Base-by-base conservation (phyloP, 2,797 vertebrate genomes). In the Pithecia hirsuta region DNA sequence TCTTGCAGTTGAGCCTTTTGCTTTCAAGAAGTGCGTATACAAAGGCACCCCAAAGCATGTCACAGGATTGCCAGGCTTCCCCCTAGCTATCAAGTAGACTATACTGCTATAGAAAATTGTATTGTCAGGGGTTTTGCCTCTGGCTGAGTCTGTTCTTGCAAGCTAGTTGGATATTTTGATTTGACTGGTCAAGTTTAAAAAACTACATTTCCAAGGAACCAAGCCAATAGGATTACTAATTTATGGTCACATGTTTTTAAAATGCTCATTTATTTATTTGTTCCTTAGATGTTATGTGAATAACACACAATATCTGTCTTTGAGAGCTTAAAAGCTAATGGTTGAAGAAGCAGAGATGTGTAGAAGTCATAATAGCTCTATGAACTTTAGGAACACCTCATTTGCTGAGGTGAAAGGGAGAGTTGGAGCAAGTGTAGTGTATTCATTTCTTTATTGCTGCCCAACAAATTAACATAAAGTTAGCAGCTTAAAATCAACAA, bases 151-250 rank as follows among this genome's bases (percentile, higher is more conserved):
- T 52, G 14, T 83, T 52, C 57, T 93, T 96, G 24, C 41, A 75
- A 61, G 9, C 24, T 61, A 79, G 46, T 83, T 92, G 20, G 20
- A 48, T 61, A 82, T 90, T 80, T 87, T 91, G n/a, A 86, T 91
- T 80, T 88, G 55, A 48, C 48, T 93, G 28, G 14, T 93, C 41
- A 89, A 87, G 17, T 11, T 87, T 95, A 82, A 82, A 94, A 96
- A 86, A 89, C 0, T 52, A 90, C 2, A 59, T 95, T 89, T 96
- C 14, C 7, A 64, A n/a, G 96, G 55, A 93, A 4, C 14, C 61
- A 87, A 85, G 41, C 20, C n/a, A 81, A 59, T 50, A 55, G 24
- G 64, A 28, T 64, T 7, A 83, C n/a, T 95, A 59, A 67, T 39
- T 90, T 22, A 74, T 89, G 82, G 22, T 91, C 75, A 46, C 19